These are phyloP conservation scores for Zosterops lateralis DNA, from an alignment of 2,113 vertebrate genomes.

Conservation along the genomic window DNA sequence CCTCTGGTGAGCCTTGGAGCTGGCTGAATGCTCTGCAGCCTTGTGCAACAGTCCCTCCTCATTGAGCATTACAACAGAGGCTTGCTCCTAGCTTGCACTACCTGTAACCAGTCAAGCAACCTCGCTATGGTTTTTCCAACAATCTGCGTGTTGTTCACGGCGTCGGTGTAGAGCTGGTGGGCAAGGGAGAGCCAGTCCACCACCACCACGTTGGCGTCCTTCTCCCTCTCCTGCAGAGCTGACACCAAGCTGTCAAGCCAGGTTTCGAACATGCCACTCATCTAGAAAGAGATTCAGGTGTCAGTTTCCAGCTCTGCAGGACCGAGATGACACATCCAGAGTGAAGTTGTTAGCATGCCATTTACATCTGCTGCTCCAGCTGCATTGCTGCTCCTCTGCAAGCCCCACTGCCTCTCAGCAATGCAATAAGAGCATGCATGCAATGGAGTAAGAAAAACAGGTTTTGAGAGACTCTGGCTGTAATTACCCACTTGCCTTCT, in stretches of 20 bases:
- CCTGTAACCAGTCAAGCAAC: conserved; percentile 91
- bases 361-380: background rate
- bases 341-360: background rate
- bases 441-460: conserved; percentile 12
- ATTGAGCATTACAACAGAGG: background rate
- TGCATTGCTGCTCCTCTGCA: background rate
- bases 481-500: background rate
- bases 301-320: background rate
- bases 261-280: conserved; percentile 86
- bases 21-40: rapidly evolving
- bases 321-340: background rate
- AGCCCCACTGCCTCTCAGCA: background rate
- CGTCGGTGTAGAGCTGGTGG: conserved; percentile 87
- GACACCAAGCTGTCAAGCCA: conserved; percentile 88
- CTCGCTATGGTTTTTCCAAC: conserved; percentile 82
- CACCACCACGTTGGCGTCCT: conserved; percentile 84
- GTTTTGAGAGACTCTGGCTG: conserved; percentile 17
- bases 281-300: conserved; percentile 65
- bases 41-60: background rate
- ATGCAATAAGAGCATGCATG: background rate
- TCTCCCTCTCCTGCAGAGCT: conserved; percentile 83
- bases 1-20: rapidly evolving
- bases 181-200: conserved; percentile 89
- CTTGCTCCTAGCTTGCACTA: background rate
- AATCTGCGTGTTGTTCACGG: conserved; percentile 81